These are phyloP conservation scores for Pseudomyrmex dendroicus DNA, from an alignment of 1,140 invertebrate genomes.

Conservation along the genomic window DNA sequence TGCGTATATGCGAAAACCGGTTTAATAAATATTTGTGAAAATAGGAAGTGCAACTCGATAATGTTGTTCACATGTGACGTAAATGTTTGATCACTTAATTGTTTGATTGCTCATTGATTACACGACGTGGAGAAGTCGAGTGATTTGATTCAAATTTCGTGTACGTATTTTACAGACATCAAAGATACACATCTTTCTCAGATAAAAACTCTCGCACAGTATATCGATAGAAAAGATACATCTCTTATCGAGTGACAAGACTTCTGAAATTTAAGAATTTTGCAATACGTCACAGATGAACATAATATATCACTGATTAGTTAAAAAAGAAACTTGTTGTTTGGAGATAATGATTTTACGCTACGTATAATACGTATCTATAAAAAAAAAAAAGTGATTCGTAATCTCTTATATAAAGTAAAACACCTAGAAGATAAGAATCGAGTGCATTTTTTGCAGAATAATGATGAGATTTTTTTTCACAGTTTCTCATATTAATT, in stretches of 20 bases:
- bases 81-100: no score
- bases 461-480: neutral
- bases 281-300: neutral
- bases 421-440: neutral
- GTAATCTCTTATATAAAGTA: neutral
- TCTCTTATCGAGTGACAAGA: conserved; percentile 30
- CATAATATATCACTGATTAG: neutral
- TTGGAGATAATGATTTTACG: neutral
- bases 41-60: neutral
- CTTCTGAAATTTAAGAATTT: conserved; percentile 13
- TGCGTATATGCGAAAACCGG: conserved; percentile 55
- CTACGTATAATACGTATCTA: neutral
- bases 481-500: neutral
- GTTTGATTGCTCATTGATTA: no score
- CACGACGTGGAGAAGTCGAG: no score
- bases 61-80: no score
- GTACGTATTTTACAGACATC: neutral
- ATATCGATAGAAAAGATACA: neutral
- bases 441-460: neutral
- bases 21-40: conserved; percentile 30
- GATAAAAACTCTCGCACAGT: neutral
- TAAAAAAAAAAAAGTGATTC: no score
- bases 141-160: no score
- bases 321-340: neutral
- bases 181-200: neutral